Evolutionary conservation across 1,140 invertebrate species (phyloP), one percentile per base, ranked within the genome.

Genomic region (Rhagoletis pomonella): DNA sequence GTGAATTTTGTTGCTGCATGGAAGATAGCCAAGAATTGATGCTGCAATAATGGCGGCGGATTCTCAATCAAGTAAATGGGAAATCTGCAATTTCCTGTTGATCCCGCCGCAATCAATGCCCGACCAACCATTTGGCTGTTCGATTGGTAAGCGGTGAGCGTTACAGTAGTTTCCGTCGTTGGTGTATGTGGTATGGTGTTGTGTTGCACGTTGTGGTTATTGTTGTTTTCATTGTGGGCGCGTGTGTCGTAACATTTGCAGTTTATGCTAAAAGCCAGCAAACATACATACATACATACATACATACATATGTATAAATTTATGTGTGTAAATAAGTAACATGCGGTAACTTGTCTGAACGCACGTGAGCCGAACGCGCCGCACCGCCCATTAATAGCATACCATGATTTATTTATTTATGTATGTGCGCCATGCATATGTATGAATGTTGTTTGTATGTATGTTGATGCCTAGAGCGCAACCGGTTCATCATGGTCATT

Each of bases 41-140:
- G 73, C 47, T 58, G 73, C 19, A 81, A 81, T 50, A 81, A 81
- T 55, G 19, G 47, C 19, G 73, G 47, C 73, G 73, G 73, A 81
- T 55, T 81, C 47, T 81, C 73, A 81, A 81, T 81, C 73, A 81
- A 81, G 73, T 81, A 81, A 55, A 81, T 81, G 47, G 73, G 73
- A 81, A 81, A 81, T 81, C 44, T 50, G 47, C 47, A 81, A 81
- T 81, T 81, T 81, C 73, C 73, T 81, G 47, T 55, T 81, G 73
- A 29, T 81, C 6, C 73, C 47, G 50, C 73, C 42, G 73, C 73
- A 81, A 81, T 55, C 17, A 55, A 50, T 19, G 73, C n/a, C 14
- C 19, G 19, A 81, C 47, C 47, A 47, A 44, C 73, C 44, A 55
- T 58, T 12, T 9, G 73, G n/a, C 19, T 50, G 73, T 9, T 0